Conservation (phyloP, 2,888 invertebrate genomes). For the Cyclophora albipunctata region DNA sequence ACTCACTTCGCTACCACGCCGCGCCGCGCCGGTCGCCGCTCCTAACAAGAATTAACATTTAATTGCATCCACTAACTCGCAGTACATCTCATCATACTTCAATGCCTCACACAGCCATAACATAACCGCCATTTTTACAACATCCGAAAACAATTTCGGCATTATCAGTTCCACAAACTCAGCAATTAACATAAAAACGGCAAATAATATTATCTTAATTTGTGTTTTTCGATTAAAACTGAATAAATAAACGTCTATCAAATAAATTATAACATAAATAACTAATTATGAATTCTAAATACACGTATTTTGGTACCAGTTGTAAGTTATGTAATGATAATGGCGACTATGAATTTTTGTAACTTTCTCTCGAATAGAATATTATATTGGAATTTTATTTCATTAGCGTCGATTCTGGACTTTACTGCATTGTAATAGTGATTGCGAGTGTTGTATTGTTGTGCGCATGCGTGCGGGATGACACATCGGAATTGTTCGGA, state of each 20-base stretch:
- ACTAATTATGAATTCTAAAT: conserved; percentile 18
- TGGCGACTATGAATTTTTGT: conserved; percentile 10
- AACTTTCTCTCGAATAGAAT: conserved; percentile 16
- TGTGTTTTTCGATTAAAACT: not conserved
- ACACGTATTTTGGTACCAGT: too few relatives aligned
- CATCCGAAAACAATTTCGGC: too few relatives aligned
- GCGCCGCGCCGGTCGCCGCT: conserved; percentile 21
- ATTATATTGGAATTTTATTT: not conserved
- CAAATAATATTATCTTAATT: too few relatives aligned
- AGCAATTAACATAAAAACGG: too few relatives aligned
- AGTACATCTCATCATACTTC: conserved; percentile 19
- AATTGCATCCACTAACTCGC: conserved; percentile 32
- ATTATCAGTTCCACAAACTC: too few relatives aligned
- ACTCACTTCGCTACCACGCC: conserved; percentile 32
- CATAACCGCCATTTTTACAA: too few relatives aligned
- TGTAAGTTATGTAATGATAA: conserved; percentile 13
- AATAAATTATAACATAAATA: conserved; percentile 4
- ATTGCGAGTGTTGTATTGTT: conserved; percentile 7
- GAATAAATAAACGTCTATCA: conserved; percentile 1
- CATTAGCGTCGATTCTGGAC: too few relatives aligned
- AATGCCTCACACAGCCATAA: too few relatives aligned
- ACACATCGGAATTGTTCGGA: conserved; percentile 29
- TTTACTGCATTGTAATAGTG: conserved; percentile 8
- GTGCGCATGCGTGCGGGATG: conserved; percentile 17
- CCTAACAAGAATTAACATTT: conserved; percentile 43